Evolutionary conservation across 2,113 vertebrate species (phyloP).

Genomic region (Tauraco erythrolophus): DNA sequence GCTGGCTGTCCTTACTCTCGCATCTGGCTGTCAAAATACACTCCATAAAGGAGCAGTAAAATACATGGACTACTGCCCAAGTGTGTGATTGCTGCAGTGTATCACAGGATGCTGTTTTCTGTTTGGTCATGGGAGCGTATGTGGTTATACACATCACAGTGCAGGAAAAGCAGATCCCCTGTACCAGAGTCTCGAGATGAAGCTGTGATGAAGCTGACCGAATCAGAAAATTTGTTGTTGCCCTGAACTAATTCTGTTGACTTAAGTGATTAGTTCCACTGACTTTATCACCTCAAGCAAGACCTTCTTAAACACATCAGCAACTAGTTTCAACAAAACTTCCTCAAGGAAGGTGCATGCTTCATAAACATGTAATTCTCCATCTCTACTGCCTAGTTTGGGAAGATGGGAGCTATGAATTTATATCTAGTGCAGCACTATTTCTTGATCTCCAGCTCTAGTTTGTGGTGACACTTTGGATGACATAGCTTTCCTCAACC

Average conservation of each 20-base stretch:
- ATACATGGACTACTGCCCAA: neutral
- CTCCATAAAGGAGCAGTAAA: neutral
- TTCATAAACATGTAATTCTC: neutral
- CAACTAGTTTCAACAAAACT: neutral
- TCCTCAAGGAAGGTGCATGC: neutral
- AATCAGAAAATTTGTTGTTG: neutral
- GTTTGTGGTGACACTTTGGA: neutral
- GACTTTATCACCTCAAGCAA: neutral
- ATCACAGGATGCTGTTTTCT: neutral
- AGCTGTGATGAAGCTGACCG: neutral
- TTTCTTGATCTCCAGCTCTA: neutral
- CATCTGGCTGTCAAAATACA: neutral
- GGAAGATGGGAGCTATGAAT: neutral
- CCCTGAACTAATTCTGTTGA: neutral
- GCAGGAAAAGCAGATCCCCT: neutral
- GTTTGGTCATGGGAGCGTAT: rapidly evolving
- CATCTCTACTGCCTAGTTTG: neutral
- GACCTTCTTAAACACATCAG: neutral
- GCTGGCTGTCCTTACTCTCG: neutral
- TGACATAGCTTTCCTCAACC: neutral
- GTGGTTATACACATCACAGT: neutral
- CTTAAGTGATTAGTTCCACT: neutral
- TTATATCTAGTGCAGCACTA: neutral
- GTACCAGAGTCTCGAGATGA: neutral
- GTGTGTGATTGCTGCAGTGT: neutral